Conservation (phyloP, 2,113 vertebrate species). For the Dicrurus megarhynchus region DNA sequence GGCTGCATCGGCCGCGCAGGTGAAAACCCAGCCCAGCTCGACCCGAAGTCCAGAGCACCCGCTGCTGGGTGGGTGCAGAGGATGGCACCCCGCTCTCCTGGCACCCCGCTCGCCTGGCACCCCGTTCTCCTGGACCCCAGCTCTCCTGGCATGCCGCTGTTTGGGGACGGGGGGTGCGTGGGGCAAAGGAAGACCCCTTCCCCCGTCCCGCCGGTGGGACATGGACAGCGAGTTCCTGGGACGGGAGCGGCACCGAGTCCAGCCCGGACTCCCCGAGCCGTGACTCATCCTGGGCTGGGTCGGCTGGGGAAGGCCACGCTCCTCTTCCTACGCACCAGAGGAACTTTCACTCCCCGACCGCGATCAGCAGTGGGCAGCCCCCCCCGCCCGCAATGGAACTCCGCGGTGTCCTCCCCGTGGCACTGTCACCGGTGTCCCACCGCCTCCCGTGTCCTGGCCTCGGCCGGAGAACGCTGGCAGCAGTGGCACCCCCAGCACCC, state of each 20-base stretch:
- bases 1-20: too few species aligned
- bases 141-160: not conserved
- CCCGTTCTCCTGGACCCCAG: not conserved
- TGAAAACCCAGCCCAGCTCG: not conserved
- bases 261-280: not conserved
- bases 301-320: not conserved
- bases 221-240: not conserved
- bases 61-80: not conserved
- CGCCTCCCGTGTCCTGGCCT: not conserved
- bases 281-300: not conserved
- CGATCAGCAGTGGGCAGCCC: not conserved
- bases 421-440: not conserved
- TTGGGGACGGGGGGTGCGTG: rapidly evolving
- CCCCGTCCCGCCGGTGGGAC: rapidly evolving
- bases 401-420: not conserved
- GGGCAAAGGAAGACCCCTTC: not conserved
- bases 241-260: not conserved
- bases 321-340: not conserved
- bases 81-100: not conserved
- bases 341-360: not conserved
- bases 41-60: not conserved
- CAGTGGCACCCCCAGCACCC: not conserved
- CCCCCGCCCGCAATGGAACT: too few species aligned
- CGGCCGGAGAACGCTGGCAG: rapidly evolving
- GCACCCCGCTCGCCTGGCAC: too few species aligned